phyloP scores from a whole-genome alignment of 2,113 vertebrate species.

The Dasyornis broadbenti region DNA sequence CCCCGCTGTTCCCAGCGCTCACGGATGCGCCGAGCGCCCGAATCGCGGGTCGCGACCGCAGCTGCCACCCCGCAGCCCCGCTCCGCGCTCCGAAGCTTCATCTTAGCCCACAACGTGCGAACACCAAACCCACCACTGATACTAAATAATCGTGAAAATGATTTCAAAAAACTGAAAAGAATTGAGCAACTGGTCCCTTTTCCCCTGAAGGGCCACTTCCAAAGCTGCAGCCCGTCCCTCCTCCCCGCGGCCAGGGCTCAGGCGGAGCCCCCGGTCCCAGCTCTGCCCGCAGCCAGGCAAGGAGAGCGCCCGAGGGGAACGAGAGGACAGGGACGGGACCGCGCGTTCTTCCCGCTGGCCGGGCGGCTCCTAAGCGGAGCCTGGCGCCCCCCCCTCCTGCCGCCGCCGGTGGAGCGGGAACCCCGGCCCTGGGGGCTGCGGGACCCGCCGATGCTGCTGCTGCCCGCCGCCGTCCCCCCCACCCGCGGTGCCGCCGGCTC shows the following conservation, averaged over 20 bases:
- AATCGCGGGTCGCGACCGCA: rapidly evolving
- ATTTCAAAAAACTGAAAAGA: rapidly evolving
- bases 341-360: neutral
- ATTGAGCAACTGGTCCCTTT: rapidly evolving
- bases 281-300: neutral
- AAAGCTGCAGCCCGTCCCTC: neutral
- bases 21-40: rapidly evolving
- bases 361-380: neutral
- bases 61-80: neutral
- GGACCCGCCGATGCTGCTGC: neutral
- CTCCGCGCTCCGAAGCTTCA: rapidly evolving
- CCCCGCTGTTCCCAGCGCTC: rapidly evolving
- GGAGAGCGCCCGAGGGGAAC: too few relatives aligned
- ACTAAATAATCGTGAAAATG: rapidly evolving
- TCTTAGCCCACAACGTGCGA: rapidly evolving
- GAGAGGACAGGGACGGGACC: neutral
- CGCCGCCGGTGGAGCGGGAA: neutral
- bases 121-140: rapidly evolving
- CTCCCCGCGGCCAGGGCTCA: neutral
- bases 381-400: neutral
- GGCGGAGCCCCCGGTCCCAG: neutral
- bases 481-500: too few relatives aligned
- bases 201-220: rapidly evolving
- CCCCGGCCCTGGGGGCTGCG: too few relatives aligned
- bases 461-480: neutral